Percentiles rank a stretch among this genome's conserved stretches.
Evolutionary conservation across 2,888 invertebrate genomes (phyloP).

Genomic region (Phortica okadai): DNA sequence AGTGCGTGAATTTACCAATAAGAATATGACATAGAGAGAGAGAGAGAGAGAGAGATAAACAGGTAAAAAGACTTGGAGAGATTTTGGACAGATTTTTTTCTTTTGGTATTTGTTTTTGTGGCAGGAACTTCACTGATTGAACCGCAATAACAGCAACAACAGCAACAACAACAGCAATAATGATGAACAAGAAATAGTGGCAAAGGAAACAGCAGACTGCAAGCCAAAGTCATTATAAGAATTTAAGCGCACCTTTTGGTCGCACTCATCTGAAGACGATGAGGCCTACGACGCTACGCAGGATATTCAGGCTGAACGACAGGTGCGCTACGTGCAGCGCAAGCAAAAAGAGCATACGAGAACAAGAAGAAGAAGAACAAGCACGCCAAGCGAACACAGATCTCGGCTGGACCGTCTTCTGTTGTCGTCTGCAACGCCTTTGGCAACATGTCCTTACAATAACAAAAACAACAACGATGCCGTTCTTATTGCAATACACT

Average conservation of each 20-base stretch:
- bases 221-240: conserved; percentile 66
- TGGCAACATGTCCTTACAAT: conserved; percentile 21
- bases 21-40: conserved; percentile 30
- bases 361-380: not conserved
- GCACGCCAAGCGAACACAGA: not conserved
- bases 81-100: conserved; percentile 65
- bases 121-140: conserved; percentile 21
- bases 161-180: conserved; percentile 37
- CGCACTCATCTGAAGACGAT: conserved; percentile 47
- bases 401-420: conserved; percentile 6
- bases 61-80: conserved; percentile 49
- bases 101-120: not conserved
- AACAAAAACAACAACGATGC: conserved; percentile 7
- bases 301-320: conserved; percentile 50
- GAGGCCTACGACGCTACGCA: conserved; percentile 24
- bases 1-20: conserved; percentile 14
- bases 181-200: conserved; percentile 67
- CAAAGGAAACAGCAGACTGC: conserved; percentile 35
- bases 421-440: conserved; percentile 4
- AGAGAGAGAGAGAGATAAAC: not conserved
- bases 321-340: conserved; percentile 57
- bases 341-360: conserved; percentile 36
- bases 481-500: conserved; percentile 46
- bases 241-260: conserved; percentile 68
- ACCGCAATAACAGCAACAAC: not conserved